Conservation (phyloP, 2,797 vertebrate genomes). For the Silurus aristotelis region DNA sequence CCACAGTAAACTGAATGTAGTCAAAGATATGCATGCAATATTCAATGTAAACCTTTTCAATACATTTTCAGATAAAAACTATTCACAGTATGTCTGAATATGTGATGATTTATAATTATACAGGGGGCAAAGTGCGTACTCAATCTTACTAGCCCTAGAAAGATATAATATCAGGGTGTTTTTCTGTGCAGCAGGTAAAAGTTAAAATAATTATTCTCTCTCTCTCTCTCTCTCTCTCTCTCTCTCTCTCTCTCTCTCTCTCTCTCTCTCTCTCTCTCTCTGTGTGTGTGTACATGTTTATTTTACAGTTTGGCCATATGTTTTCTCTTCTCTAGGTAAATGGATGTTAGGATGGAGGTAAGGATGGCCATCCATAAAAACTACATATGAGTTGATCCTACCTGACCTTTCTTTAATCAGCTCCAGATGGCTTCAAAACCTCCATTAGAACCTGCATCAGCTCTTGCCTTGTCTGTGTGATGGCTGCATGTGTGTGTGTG, state of each 20-base stretch:
- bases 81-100: neutral
- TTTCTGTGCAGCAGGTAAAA: conserved; percentile 1
- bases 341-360: conserved; percentile 19
- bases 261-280: neutral
- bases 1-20: neutral
- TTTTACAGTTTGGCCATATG: conserved; percentile 36
- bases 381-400: conserved; percentile 2
- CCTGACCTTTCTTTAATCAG: conserved; percentile 28
- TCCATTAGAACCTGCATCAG: conserved; percentile 23
- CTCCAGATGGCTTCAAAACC: conserved; percentile 34
- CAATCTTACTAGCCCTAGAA: neutral
- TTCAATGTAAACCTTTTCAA: neutral
- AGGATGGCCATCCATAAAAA: conserved; percentile 24
- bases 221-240: neutral
- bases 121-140: neutral
- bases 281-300: conserved; percentile 22
- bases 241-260: neutral
- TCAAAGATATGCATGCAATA: no score
- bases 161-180: neutral
- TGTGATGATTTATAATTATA: neutral
- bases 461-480: neutral
- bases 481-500: neutral
- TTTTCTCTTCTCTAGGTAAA: conserved; percentile 13
- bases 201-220: neutral
- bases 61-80: neutral